These are phyloP conservation scores for Sphenopsis melanotis DNA, from an alignment of 2,797 vertebrate species.

Conservation along the genomic window DNA sequence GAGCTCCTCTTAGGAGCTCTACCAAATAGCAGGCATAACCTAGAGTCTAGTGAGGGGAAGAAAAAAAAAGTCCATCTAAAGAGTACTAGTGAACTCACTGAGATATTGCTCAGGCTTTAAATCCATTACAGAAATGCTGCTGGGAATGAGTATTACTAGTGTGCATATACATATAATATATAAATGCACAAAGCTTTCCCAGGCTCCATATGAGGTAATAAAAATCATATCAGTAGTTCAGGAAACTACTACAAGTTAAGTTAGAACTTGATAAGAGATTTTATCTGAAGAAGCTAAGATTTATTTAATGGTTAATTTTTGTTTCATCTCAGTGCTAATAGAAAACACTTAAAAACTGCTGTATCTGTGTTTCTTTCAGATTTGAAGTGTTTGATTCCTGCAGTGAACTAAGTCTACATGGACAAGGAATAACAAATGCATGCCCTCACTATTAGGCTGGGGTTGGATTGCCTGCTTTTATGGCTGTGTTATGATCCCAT, in stretches of 20 bases:
- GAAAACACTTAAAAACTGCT: neutral
- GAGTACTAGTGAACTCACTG: neutral
- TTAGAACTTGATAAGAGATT: neutral
- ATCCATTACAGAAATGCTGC: neutral
- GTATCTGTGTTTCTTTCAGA: neutral
- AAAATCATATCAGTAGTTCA: neutral
- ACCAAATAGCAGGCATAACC: neutral
- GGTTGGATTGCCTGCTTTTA: neutral
- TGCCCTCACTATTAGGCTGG: neutral
- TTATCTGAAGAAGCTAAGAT: neutral
- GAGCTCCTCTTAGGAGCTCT: neutral
- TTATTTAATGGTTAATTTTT: slow-evolving; percentile 2
- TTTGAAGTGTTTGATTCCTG: neutral
- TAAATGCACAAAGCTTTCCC: neutral
- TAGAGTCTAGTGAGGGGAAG: neutral
- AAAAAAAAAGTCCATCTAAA: neutral
- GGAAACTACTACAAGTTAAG: neutral
- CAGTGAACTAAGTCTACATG: neutral
- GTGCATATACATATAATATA: neutral
- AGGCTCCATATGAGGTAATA: neutral
- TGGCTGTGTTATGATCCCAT: neutral
- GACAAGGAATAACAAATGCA: slow-evolving; percentile 4
- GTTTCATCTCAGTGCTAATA: neutral
- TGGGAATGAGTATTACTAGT: neutral
- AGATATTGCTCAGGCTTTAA: neutral